Evolutionary conservation across 2,113 vertebrate genomes (phyloP).

Genomic region (Halcyon senegalensis): DNA sequence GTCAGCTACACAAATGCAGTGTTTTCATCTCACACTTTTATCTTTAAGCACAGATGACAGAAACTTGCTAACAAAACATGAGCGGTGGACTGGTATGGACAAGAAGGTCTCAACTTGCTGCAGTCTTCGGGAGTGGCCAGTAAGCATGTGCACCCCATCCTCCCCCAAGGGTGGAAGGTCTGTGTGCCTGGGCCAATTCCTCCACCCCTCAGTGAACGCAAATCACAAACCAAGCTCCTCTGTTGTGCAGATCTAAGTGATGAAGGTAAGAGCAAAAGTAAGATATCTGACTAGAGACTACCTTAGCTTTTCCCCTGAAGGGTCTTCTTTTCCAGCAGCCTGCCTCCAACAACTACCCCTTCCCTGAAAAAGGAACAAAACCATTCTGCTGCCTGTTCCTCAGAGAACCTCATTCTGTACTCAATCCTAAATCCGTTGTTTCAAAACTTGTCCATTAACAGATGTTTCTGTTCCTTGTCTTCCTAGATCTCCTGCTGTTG

Average conservation of each 20-base stretch:
- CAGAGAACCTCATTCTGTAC: background rate
- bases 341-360: background rate
- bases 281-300: background rate
- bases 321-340: background rate
- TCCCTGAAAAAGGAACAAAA: background rate
- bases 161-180: background rate
- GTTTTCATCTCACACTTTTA: background rate
- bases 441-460: background rate
- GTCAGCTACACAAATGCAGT: background rate
- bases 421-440: background rate
- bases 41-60: background rate
- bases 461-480: background rate
- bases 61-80: background rate
- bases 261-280: background rate
- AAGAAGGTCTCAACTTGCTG: background rate
- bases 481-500: background rate
- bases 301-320: background rate
- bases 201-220: background rate
- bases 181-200: background rate
- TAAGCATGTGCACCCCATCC: rapidly evolving
- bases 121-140: background rate
- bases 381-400: background rate
- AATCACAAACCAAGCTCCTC: background rate
- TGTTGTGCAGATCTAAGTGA: background rate
- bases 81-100: no score